A percentile compares a stretch with the other conserved stretches of the same genome.
Evolutionary conservation across 1,140 invertebrate genomes (phyloP).

Genomic region (Nomia melanderi): DNA sequence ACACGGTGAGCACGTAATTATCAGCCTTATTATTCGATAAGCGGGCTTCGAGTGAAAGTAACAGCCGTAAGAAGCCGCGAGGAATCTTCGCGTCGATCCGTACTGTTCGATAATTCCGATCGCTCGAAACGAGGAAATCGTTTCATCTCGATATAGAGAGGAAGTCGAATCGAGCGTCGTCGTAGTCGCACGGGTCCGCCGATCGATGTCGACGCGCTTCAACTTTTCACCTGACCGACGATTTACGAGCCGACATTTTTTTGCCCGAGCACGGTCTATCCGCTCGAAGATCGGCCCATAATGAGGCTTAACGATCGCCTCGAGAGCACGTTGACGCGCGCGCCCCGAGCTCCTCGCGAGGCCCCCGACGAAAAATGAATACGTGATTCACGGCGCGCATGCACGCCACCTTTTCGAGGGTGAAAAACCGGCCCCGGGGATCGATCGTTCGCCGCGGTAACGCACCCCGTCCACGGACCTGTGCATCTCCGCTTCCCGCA

Average conservation of each 20-base stretch:
- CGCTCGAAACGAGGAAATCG: conserved; percentile 14
- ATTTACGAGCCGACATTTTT: conserved; percentile 69
- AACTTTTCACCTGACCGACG: conserved; percentile 28
- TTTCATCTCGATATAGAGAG: background rate
- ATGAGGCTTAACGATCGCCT: conserved; percentile 74
- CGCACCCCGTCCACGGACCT: background rate
- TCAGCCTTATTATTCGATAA: conserved; percentile 5
- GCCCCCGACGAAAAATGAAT: conserved; percentile 72
- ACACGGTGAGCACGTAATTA: background rate
- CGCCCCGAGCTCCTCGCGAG: conserved; percentile 51
- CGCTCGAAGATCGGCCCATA: conserved; percentile 70
- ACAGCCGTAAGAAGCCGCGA: background rate
- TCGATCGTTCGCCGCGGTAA: conserved; percentile 48
- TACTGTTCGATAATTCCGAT: background rate
- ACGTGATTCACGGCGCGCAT: conserved; percentile 72
- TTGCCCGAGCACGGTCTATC: conserved; percentile 59
- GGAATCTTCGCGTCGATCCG: conserved; percentile 4
- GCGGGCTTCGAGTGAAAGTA: background rate
- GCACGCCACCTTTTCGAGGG: conserved; percentile 64
- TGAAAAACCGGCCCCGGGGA: conserved; percentile 40
- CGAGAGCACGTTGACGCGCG: conserved; percentile 70
- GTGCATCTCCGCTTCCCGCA: background rate
- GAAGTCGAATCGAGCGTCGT: background rate
- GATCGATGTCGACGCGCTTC: conserved; percentile 41
- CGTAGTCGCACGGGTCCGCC: too few species aligned